Evolutionary conservation across 2,797 vertebrate species (phyloP).

Genomic region (Borostomias antarcticus): DNA sequence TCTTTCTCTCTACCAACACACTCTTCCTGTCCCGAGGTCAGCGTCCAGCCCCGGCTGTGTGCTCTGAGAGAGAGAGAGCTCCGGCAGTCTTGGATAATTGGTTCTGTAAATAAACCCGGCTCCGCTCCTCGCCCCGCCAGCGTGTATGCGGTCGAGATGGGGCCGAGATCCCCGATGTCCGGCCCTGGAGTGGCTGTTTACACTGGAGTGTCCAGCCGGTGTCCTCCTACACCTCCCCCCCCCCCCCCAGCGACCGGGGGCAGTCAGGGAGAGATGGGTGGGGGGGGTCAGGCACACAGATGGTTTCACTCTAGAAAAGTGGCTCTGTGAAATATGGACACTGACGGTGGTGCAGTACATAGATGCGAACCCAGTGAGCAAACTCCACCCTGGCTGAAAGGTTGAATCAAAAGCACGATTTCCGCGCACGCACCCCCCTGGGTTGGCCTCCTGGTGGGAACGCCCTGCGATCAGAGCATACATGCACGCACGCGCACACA

Average conservation of each 20-base stretch:
- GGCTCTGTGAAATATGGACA: constrained; percentile 1
- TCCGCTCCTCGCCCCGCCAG: constrained; percentile 20
- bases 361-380: not conserved
- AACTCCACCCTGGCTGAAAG: not conserved
- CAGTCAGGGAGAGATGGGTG: too few relatives aligned
- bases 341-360: not conserved
- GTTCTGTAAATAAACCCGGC: constrained; percentile 57
- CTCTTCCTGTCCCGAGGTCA: constrained; percentile 65
- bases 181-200: constrained; percentile 32
- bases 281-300: constrained; percentile 10
- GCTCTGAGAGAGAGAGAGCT: constrained; percentile 32
- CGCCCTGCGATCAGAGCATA: not conserved
- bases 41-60: constrained; percentile 53
- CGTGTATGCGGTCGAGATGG: constrained; percentile 41
- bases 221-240: constrained; percentile 22
- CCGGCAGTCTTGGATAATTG: constrained; percentile 54
- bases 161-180: constrained; percentile 32
- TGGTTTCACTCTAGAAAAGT: constrained; percentile 14
- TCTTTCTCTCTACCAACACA: constrained; percentile 45
- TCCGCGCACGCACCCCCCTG: not conserved
- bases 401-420: not conserved
- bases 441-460: not conserved
- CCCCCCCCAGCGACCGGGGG: too few relatives aligned
- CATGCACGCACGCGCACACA: constrained; percentile 2
- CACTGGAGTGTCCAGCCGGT: constrained; percentile 29